phyloP scores from a whole-genome alignment of 2,113 vertebrate species.

The Paedocypris sp. region DNA sequence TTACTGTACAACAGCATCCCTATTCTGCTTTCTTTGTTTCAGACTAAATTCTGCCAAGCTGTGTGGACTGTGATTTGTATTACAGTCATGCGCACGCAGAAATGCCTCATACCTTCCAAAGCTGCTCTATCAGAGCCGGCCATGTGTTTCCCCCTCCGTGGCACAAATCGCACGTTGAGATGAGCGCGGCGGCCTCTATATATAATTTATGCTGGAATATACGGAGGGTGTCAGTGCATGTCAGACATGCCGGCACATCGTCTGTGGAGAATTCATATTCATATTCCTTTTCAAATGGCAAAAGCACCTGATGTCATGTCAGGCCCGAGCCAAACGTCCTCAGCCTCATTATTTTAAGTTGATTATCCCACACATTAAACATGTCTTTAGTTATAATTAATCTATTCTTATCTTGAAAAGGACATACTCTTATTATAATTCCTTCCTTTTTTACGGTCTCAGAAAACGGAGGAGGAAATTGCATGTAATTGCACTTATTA shows the following conservation, averaged over 20 bases:
- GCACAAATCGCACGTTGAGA: neutral
- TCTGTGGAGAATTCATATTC: neutral
- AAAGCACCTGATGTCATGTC: too few species aligned
- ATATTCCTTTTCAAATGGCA: too few species aligned
- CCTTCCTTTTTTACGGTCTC: too few species aligned
- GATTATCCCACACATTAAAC: too few species aligned
- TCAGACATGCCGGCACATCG: neutral
- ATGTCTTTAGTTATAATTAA: too few species aligned
- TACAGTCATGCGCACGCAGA: neutral
- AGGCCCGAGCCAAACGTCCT: too few species aligned
- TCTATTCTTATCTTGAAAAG: too few species aligned
- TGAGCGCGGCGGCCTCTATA: neutral
- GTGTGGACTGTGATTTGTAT: neutral
- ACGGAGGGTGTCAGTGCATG: neutral
- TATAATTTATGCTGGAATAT: conserved; percentile 7
- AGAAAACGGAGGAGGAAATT: too few species aligned
- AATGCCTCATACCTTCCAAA: neutral
- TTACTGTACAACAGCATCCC: neutral
- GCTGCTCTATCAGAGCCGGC: neutral
- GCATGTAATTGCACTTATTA: too few species aligned
- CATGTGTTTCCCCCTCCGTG: neutral
- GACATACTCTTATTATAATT: too few species aligned
- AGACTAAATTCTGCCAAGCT: neutral
- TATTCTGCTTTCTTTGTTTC: neutral
- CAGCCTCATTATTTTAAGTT: too few species aligned